Percentiles rank a stretch among this genome's conserved stretches.
phyloP scores from a whole-genome alignment of 2,113 vertebrate species.

The Sorex araneus region DNA sequence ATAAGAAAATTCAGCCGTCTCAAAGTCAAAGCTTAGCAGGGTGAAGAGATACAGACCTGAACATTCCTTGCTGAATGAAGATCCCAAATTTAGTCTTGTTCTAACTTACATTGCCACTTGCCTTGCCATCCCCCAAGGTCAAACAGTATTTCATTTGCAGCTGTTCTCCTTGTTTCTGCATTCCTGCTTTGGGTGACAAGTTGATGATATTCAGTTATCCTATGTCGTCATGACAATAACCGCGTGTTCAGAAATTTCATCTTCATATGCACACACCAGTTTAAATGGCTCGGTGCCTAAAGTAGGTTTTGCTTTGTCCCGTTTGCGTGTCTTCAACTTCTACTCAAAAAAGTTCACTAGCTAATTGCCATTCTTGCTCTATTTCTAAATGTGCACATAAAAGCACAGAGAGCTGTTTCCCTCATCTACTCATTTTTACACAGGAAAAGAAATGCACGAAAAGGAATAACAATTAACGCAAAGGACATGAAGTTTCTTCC shows the following conservation, averaged over 20 bases:
- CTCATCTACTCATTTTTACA: constrained; percentile 36
- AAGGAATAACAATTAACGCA: not conserved
- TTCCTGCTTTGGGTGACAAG: constrained; percentile 84
- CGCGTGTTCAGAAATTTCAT: constrained; percentile 78
- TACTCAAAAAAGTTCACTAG: constrained; percentile 75
- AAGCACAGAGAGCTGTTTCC: constrained; percentile 79
- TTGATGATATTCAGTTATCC: constrained; percentile 84
- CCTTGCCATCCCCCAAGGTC: constrained; percentile 80
- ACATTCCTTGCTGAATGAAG: not conserved
- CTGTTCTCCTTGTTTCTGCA: constrained; percentile 85
- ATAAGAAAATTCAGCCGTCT: not conserved
- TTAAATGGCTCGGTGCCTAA: constrained; percentile 71
- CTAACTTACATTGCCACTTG: constrained; percentile 73
- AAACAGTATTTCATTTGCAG: constrained; percentile 82
- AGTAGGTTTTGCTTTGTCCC: no score
- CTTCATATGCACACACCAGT: constrained; percentile 57
- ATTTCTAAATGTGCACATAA: constrained; percentile 77
- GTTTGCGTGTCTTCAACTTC: constrained; percentile 51
- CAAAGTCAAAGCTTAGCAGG: constrained; percentile 29
- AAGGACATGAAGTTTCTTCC: not conserved
- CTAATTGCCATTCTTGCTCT: constrained; percentile 77
- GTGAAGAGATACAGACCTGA: constrained; percentile 40
- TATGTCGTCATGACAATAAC: constrained; percentile 83
- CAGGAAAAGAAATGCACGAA: not conserved
- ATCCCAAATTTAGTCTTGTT: constrained; percentile 67